Evolutionary conservation across 2,797 vertebrate genomes (phyloP).

Genomic region (Ptychadena robeensis): DNA sequence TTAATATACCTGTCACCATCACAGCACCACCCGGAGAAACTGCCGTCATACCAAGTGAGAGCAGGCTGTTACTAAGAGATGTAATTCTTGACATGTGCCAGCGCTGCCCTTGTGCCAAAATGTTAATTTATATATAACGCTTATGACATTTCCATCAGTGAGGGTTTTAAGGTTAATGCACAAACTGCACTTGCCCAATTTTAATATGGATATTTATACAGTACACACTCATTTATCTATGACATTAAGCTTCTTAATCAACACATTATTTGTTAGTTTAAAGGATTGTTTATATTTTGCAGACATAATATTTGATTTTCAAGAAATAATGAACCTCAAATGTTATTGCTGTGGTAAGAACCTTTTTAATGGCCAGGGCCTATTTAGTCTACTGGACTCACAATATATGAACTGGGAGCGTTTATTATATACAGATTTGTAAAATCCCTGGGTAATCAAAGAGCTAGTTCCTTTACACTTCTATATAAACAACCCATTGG

Average conservation of each 20-base stretch:
- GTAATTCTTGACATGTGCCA: background rate
- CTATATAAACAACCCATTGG: too few species aligned
- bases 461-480: too few species aligned
- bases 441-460: too few species aligned
- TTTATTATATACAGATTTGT: too few species aligned
- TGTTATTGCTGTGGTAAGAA: background rate
- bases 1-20: constrained; percentile 83
- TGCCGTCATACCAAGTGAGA: constrained; percentile 86
- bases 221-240: constrained; percentile 4
- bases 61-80: background rate
- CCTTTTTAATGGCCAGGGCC: background rate
- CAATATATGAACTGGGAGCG: too few species aligned
- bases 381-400: too few species aligned
- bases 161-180: constrained; percentile 30
- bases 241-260: background rate
- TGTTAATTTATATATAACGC: background rate
- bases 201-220: constrained; percentile 22
- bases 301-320: background rate
- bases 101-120: background rate
- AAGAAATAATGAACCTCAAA: background rate
- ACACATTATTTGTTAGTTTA: background rate
- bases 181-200: background rate
- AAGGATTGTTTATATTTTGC: background rate
- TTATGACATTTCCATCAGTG: constrained; percentile 5
- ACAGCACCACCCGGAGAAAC: constrained; percentile 84